phyloP scores from a whole-genome alignment of 2,113 vertebrate genomes.

The Ploceus nigricollis region DNA sequence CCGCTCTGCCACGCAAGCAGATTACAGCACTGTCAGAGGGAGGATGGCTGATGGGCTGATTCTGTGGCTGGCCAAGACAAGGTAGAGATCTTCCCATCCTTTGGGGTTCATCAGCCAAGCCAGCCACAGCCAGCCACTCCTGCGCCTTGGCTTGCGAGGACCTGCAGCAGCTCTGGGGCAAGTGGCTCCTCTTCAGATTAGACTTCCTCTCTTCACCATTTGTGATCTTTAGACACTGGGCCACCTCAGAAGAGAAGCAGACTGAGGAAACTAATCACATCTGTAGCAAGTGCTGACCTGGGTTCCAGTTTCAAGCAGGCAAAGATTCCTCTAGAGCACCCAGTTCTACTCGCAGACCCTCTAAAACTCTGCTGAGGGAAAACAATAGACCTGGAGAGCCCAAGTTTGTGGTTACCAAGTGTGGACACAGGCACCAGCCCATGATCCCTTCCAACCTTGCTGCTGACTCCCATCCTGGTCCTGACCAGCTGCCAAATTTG shows the following conservation, averaged over 20 bases:
- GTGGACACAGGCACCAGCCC: not conserved
- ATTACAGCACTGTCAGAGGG: not conserved
- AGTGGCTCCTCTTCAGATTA: not conserved
- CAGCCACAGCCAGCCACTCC: not conserved
- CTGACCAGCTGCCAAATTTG: not conserved
- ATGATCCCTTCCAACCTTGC: not conserved
- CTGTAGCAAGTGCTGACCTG: not conserved
- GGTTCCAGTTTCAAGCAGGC: not conserved
- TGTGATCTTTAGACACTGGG: not conserved
- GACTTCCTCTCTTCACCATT: not conserved
- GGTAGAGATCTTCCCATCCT: not conserved
- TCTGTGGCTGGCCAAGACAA: not conserved
- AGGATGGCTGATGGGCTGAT: not conserved
- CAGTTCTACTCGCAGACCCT: not conserved
- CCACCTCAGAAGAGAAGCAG: not conserved
- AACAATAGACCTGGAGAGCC: not conserved
- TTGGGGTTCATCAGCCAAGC: not conserved
- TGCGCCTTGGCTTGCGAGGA: fast-evolving
- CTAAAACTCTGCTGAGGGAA: not conserved
- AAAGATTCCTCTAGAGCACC: not conserved
- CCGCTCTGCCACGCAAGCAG: not conserved
- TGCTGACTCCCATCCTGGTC: not conserved
- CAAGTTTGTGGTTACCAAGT: not conserved
- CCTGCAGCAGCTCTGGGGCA: not conserved
- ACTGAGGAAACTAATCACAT: not conserved